These are phyloP conservation scores for Phalacrocorax aristotelis DNA, from an alignment of 2,113 vertebrate species.

Conservation along the genomic window DNA sequence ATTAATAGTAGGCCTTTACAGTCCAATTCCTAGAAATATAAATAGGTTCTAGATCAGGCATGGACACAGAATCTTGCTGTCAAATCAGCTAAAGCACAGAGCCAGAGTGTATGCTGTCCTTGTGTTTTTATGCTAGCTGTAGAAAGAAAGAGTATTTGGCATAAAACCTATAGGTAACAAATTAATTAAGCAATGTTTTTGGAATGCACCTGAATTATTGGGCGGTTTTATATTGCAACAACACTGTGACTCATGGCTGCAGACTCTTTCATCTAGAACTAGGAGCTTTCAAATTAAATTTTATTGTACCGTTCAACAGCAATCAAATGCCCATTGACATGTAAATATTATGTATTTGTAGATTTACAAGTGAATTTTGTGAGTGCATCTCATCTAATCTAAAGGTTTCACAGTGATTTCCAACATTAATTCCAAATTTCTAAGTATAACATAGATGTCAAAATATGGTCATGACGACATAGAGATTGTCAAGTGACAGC, in stretches of 20 bases:
- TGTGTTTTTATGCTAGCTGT: background rate
- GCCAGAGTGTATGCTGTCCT: background rate
- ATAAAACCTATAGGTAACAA: background rate
- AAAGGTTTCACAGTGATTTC: background rate
- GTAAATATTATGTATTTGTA: background rate
- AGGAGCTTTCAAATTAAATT: background rate
- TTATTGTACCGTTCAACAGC: background rate
- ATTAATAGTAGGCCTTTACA: background rate
- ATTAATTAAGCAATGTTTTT: background rate
- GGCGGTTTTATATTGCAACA: background rate
- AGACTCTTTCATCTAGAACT: background rate
- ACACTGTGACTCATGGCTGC: background rate
- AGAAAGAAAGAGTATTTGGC: background rate
- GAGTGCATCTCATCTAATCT: background rate
- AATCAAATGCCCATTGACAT: background rate
- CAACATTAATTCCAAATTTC: background rate
- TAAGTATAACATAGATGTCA: background rate
- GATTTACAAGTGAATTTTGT: background rate
- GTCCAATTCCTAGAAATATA: background rate
- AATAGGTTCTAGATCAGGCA: background rate
- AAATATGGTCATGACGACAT: background rate
- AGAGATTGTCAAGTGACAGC: background rate
- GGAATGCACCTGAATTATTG: background rate
- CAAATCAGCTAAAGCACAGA: background rate
- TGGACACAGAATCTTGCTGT: background rate